phyloP scores from a whole-genome alignment of 2,888 invertebrate species.

The Alloscopus bannaensis region DNA sequence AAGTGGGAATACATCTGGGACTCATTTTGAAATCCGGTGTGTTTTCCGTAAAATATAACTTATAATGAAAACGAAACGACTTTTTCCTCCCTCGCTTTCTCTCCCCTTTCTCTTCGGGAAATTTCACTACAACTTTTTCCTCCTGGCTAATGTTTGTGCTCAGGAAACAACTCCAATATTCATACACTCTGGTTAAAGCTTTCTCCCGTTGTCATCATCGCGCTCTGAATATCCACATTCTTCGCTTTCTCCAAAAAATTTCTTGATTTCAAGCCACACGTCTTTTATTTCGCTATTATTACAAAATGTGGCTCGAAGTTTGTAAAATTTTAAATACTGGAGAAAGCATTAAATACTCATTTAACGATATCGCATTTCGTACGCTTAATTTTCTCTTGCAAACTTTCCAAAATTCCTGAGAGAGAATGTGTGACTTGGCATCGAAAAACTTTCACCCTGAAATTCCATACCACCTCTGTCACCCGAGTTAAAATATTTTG shows the following conservation, averaged over 20 bases:
- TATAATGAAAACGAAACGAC: slow-evolving; percentile 49
- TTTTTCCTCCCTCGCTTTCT: slow-evolving; percentile 32
- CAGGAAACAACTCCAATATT: slow-evolving; percentile 39
- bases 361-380: slow-evolving; percentile 47
- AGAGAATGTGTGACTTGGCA: too few relatives aligned
- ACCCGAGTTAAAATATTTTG: background rate
- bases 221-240: too few relatives aligned
- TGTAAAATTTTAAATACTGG: too few relatives aligned
- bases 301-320: too few relatives aligned
- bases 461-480: background rate
- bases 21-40: slow-evolving; percentile 46
- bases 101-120: slow-evolving; percentile 8
- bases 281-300: too few relatives aligned
- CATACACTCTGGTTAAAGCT: slow-evolving; percentile 37
- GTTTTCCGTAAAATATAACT: slow-evolving; percentile 44
- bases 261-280: too few relatives aligned
- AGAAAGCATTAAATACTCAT: slow-evolving; percentile 53
- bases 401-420: slow-evolving; percentile 22
- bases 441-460: slow-evolving; percentile 22
- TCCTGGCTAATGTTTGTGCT: slow-evolving; percentile 25
- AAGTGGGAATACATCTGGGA: slow-evolving; percentile 43
- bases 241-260: too few relatives aligned
- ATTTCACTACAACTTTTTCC: slow-evolving; percentile 39
- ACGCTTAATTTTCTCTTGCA: slow-evolving; percentile 32
- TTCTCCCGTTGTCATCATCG: slow-evolving; percentile 13